Evolutionary conservation across 2,113 vertebrate species (phyloP).

Genomic region (Siniperca chuatsi): DNA sequence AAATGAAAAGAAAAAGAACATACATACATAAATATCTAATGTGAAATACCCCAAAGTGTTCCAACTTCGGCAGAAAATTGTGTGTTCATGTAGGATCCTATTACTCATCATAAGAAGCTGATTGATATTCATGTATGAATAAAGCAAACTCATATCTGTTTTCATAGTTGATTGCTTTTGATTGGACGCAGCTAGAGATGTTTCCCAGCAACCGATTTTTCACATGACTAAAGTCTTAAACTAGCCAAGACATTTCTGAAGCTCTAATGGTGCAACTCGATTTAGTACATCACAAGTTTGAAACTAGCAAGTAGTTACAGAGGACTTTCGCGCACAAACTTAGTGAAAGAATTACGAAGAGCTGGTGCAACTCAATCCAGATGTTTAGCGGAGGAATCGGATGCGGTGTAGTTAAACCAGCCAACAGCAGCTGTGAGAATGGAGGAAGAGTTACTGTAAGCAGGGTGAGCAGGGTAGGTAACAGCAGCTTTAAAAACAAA

Average conservation of each 20-base stretch:
- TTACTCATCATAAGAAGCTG: not conserved
- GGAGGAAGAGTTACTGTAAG: not conserved
- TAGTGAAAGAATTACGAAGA: not conserved
- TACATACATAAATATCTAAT: no score
- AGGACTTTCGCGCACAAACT: not conserved
- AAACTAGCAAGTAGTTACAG: no score
- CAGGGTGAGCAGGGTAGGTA: not conserved
- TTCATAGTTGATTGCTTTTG: not conserved
- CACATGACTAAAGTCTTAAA: no score
- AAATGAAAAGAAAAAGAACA: no score
- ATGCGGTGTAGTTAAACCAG: not conserved
- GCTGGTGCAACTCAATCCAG: slow-evolving; percentile 6
- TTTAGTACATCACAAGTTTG: not conserved
- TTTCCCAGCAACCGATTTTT: not conserved
- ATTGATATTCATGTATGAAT: not conserved
- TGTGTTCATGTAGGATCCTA: not conserved
- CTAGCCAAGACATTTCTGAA: not conserved
- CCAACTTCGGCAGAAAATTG: no score
- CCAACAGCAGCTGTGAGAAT: not conserved
- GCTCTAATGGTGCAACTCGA: not conserved
- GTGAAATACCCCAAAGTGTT: no score
- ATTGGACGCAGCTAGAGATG: not conserved
- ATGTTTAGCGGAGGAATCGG: not conserved
- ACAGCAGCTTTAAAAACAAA: not conserved
- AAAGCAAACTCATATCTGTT: not conserved